Conservation (phyloP, 1,140 invertebrate genomes). For the Drosophila ambigua region DNA sequence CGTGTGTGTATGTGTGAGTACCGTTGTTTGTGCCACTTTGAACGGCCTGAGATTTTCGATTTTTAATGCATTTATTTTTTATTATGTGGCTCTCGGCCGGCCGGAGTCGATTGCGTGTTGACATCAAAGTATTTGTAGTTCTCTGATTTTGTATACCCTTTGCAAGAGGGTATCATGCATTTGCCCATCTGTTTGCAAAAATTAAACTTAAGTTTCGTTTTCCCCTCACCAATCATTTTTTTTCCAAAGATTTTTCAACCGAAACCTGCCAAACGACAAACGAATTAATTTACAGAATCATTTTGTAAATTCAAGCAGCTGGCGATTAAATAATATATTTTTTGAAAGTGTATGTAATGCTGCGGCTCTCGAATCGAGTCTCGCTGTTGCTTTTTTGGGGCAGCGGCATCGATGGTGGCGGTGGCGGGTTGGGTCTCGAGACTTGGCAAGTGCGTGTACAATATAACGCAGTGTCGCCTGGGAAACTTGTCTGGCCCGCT, state of each 20-base stretch:
- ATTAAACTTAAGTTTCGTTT: too few relatives aligned
- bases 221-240: too few relatives aligned
- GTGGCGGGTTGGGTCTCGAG: conserved; percentile 44
- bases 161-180: too few relatives aligned
- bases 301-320: too few relatives aligned
- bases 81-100: conserved; percentile 56
- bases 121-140: conserved; percentile 41
- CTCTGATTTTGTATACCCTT: not conserved
- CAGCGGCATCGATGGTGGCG: conserved; percentile 3
- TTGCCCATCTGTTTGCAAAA: too few relatives aligned
- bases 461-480: conserved; percentile 20
- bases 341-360: not conserved
- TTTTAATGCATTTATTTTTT: conserved; percentile 70
- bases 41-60: conserved; percentile 75
- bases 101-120: conserved; percentile 69
- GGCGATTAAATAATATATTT: too few relatives aligned
- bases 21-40: conserved; percentile 78
- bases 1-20: conserved; percentile 44
- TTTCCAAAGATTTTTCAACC: too few relatives aligned
- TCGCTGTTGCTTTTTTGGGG: conserved; percentile 33
- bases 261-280: too few relatives aligned
- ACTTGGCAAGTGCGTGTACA: conserved; percentile 62
- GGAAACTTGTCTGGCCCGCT: conserved; percentile 70
- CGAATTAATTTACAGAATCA: too few relatives aligned
- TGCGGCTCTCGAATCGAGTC: not conserved